Percentiles rank a stretch among this genome's conserved stretches.
Conservation (phyloP, 2,113 vertebrate genomes). For the Fukomys damarensis region DNA sequence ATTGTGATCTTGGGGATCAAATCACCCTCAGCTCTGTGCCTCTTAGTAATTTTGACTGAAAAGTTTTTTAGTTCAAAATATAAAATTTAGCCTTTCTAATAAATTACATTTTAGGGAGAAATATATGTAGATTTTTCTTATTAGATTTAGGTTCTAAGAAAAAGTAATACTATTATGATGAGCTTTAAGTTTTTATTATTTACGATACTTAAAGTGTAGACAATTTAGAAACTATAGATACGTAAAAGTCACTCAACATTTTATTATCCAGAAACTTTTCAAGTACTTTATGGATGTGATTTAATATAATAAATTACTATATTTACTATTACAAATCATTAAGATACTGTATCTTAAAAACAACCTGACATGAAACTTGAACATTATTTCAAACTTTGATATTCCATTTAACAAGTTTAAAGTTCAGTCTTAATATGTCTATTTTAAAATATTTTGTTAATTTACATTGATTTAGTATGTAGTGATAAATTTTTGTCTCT, state of each 20-base stretch:
- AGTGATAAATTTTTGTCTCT: background rate
- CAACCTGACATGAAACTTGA: background rate
- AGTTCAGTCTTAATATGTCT: background rate
- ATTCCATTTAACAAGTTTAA: background rate
- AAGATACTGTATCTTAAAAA: constrained; percentile 31
- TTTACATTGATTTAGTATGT: background rate
- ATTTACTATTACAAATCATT: background rate
- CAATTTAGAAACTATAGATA: background rate
- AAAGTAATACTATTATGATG: background rate
- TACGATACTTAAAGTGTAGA: background rate
- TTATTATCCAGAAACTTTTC: constrained; percentile 2
- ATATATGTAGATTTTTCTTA: too few species aligned
- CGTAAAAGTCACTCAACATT: background rate
- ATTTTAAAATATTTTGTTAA: background rate
- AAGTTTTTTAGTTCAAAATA: too few species aligned
- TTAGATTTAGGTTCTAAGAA: background rate
- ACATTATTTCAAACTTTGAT: background rate
- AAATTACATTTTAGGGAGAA: too few species aligned
- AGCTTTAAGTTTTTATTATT: background rate
- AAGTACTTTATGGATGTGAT: background rate
- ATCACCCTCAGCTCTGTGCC: background rate
- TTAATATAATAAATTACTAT: background rate
- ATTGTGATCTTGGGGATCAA: background rate
- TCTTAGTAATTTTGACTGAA: too few species aligned
- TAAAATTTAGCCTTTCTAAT: too few species aligned